Evolutionary conservation across 2,113 vertebrate species (phyloP).

Genomic region (Coturnix japonica): DNA sequence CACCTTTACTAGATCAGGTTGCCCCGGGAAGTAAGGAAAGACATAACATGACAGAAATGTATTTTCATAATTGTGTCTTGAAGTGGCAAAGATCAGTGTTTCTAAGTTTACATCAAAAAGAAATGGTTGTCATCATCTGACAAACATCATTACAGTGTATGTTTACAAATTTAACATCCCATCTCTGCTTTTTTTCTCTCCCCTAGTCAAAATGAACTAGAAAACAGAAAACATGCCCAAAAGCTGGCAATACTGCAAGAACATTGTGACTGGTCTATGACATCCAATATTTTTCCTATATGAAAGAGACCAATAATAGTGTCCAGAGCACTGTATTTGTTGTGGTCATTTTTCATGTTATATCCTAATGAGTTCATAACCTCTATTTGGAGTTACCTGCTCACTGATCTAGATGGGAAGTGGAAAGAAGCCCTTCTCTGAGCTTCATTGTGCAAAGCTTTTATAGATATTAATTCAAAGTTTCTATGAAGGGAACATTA

Average conservation of each 20-base stretch:
- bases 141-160: not conserved
- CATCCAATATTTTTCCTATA: not conserved
- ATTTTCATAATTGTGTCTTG: not conserved
- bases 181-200: not conserved
- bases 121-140: not conserved
- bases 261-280: not conserved
- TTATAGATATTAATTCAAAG: not conserved
- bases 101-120: not conserved
- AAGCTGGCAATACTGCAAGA: not conserved
- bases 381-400: not conserved
- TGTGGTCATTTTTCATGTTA: not conserved
- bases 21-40: not conserved
- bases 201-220: not conserved
- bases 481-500: not conserved
- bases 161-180: not conserved
- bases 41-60: not conserved
- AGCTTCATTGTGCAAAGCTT: not conserved
- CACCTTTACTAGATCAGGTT: too few relatives aligned
- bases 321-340: not conserved
- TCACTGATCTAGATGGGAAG: not conserved
- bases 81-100: not conserved
- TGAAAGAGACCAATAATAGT: not conserved
- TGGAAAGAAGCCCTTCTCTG: not conserved
- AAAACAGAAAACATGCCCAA: not conserved
- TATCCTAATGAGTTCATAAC: not conserved